phyloP scores from a whole-genome alignment of 2,113 vertebrate genomes.

The Cichladusa arquata region DNA sequence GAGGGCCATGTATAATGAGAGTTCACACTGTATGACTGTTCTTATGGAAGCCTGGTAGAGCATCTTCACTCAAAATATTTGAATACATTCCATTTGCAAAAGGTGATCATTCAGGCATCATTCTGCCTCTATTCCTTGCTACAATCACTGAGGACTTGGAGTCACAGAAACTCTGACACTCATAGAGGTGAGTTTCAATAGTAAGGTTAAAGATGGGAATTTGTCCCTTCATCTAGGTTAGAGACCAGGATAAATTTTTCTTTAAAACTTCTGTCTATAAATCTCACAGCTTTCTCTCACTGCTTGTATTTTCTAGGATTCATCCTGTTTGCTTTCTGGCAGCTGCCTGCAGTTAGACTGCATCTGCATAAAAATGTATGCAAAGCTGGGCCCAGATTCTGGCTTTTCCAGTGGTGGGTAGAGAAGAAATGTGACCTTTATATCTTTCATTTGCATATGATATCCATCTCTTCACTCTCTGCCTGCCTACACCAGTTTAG shows the following conservation, averaged over 20 bases:
- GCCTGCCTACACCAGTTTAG: not conserved
- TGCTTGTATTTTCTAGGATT: not conserved
- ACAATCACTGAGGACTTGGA: not conserved
- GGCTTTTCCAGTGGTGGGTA: not conserved
- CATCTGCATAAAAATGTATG: not conserved
- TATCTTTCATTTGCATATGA: not conserved
- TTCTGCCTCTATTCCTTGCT: not conserved
- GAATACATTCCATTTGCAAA: not conserved
- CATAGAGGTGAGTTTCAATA: not conserved
- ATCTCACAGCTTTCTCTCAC: not conserved
- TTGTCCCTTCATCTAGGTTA: not conserved
- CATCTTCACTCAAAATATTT: not conserved
- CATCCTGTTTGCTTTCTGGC: not conserved
- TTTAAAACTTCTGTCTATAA: not conserved
- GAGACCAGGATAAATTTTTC: not conserved
- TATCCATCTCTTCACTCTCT: not conserved
- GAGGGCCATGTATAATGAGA: rapidly evolving
- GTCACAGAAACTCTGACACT: not conserved
- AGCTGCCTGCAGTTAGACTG: not conserved
- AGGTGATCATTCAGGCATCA: not conserved
- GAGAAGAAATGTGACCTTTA: not conserved
- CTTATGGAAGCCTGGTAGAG: not conserved
- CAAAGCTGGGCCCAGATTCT: not conserved
- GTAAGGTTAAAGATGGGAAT: not conserved
- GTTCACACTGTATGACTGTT: not conserved